Conservation (phyloP, 2,113 vertebrate species). For the Neolamprologus fasciatus region DNA sequence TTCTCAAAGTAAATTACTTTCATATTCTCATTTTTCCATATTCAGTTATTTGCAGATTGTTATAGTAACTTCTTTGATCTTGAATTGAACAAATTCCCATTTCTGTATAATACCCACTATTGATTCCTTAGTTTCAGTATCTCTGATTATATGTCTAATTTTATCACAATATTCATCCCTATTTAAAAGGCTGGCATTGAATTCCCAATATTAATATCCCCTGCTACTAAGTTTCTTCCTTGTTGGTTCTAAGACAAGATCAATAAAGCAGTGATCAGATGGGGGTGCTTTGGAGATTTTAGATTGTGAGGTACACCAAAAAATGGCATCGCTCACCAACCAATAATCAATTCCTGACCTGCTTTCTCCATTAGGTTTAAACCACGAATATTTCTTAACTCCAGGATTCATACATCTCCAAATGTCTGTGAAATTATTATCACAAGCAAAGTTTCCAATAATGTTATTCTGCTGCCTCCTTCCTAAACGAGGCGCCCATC, state of each 20-base stretch:
- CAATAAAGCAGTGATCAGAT: background rate
- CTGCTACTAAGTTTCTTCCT: background rate
- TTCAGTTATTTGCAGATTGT: background rate
- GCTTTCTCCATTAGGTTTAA: fast-evolving
- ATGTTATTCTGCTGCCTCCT: background rate
- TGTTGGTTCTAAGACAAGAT: background rate
- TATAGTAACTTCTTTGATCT: background rate
- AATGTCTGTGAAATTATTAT: background rate
- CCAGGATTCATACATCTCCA: background rate
- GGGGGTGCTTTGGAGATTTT: background rate
- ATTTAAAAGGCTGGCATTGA: background rate
- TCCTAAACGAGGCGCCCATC: background rate
- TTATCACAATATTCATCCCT: background rate
- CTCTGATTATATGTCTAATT: background rate
- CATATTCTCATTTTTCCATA: background rate
- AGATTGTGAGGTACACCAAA: background rate
- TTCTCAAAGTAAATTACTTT: background rate
- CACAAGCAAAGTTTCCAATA: background rate
- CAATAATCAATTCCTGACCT: background rate
- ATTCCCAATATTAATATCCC: background rate
- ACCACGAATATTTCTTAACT: background rate
- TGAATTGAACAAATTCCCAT: background rate
- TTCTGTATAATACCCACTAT: background rate
- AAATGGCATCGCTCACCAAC: background rate
- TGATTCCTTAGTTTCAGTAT: background rate